phyloP scores from a whole-genome alignment of 2,888 invertebrate genomes.

The Gandaritis pyraliata region DNA sequence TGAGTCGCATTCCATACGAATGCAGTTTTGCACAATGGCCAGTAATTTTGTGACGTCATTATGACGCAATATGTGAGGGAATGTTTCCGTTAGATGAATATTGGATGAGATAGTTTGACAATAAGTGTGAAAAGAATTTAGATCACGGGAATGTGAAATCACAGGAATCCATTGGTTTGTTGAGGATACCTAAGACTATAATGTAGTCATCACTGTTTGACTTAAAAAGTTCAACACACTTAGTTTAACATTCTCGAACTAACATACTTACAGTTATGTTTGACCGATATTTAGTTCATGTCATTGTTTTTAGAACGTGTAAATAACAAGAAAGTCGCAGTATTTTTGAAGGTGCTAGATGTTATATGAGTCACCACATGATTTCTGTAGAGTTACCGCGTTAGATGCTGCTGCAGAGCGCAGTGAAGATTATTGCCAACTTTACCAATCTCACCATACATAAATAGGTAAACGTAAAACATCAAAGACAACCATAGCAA shows the following conservation, averaged over 20 bases:
- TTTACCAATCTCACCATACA: background rate
- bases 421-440: no score
- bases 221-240: slow-evolving; percentile 19
- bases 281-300: slow-evolving; percentile 21
- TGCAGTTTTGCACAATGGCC: slow-evolving; percentile 47
- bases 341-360: slow-evolving; percentile 12
- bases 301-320: slow-evolving; percentile 22
- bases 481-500: background rate
- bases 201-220: background rate
- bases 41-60: slow-evolving; percentile 51
- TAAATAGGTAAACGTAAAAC: background rate
- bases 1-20: slow-evolving; percentile 58
- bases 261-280: slow-evolving; percentile 17
- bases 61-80: slow-evolving; percentile 44
- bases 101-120: slow-evolving; percentile 23
- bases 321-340: slow-evolving; percentile 17
- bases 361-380: slow-evolving; percentile 1
- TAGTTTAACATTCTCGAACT: slow-evolving; percentile 22
- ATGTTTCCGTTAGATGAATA: slow-evolving; percentile 41
- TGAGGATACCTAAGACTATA: background rate
- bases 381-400: no score
- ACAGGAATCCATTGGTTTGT: background rate
- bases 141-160: no score
- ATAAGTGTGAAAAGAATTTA: background rate
- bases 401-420: no score